Base-by-base conservation (phyloP, 2,888 invertebrate genomes). In the Leistus spinibarbis region DNA sequence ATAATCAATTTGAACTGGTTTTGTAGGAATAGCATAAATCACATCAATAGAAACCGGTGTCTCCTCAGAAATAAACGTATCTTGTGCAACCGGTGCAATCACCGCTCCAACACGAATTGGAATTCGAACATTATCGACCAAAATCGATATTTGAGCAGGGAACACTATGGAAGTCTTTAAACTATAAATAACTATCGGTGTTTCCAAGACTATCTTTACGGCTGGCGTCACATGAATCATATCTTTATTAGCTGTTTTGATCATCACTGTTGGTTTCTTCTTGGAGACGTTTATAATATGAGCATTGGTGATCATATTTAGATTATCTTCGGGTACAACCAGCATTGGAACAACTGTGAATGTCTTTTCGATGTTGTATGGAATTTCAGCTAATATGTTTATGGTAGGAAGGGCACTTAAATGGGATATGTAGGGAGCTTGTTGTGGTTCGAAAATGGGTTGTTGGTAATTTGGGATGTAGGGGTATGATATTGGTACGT, bases 1-100 rank as follows among this genome's bases (percentile, higher is more conserved):
- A 68, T 80, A 80, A 77, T 81, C 80, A 9, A 81, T 67, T 54
- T 76, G 76, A 24, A 85, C 77, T 1, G 86, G 85, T 74, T 81
- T 81, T 0, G 85, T 84, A 2, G 87, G 86, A 60, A 86, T 81
- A 13, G 86, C 87, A 78, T 86, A 87, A 19, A 87, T 84, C 2
- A 85, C 83, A 22, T 80, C 80, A 65, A 86, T 79, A 10, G 82
- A 78, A 71, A 85, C 80, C 4, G 87, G 87, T 2, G 83, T 81
- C 60, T 83, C 81, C 3, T 79, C 78, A 0, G 83, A 83, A 5
- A 85, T 81, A 76, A 79, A 84, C 1, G 81, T 80, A 67, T 82
- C 78, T 22, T 80, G 79, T 16, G 80, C 76, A 0, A 86, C 82
- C 5, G 87, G 86, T 5, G 86, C 87, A 7, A 87, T 81, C 13